Base-by-base conservation (phyloP, 30 jellyfish, hydroid and myxozoan species). In the Aurelia sp. region DNA sequence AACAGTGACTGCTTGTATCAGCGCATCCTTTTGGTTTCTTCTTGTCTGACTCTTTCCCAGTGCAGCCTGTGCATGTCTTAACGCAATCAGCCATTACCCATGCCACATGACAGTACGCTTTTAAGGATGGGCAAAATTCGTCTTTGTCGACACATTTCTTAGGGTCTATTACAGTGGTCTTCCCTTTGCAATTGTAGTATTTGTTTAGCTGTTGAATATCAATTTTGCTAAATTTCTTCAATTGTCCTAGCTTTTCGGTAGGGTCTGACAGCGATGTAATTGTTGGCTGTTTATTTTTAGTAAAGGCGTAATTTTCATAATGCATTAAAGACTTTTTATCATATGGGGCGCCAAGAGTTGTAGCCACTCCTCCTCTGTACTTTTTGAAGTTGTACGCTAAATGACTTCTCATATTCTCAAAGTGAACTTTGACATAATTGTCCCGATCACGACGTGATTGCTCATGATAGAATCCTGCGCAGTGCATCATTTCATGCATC, bases 401-500 rank as follows among this genome's bases (percentile, higher is more conserved):
- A 63, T 88, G 94, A 85, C 16, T 44, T 62, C 9, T 7, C 2
- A 82, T 48, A 53, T 82, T 82, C 11, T 52, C 78, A 70, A 70
- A 82, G n/a, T 69, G 82, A 33, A 82, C 50, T 31, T 53, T 33
- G 52, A 82, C 59, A 57, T 69, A 58, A 16, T 86, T 51, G 51
- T 82, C 92, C 16, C 92, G 33, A 38, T 82, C 92, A 19, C 63
- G 33, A 1, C 92, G 70, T 0, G 92, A 82, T 69, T 82, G 92
- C 41, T 82, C 92, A 35, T 82, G 92, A 85, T 8, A 82, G 60
- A 82, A 82, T 9, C 92, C 92, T 19, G 92, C 92, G 41, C 86
- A 68, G 63, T 91, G 97, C 97, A 92, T 92, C 95, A 92, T 92
- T 74, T 92, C 98, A 81, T 92, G 98, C 65, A 92, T 76, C 51